A percentile compares a stretch with the other conserved stretches of the same genome.
Conservation (phyloP, 2,797 vertebrate species). For the Danio aesculapii region DNA sequence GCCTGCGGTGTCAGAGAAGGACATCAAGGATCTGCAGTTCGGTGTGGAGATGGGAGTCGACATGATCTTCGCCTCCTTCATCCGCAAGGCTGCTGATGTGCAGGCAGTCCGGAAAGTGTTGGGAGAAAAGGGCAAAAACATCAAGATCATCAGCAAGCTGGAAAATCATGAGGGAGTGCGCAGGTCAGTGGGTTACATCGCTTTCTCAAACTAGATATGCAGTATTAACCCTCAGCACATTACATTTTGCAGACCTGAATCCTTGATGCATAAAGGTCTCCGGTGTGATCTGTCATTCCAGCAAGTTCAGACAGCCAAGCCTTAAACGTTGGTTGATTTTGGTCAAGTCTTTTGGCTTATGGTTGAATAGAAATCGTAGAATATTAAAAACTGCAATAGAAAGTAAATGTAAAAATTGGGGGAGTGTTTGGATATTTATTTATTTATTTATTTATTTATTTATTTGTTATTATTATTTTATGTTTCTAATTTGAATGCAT, state of each 20-base stretch:
- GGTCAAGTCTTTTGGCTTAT: too few relatives aligned
- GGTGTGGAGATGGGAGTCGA: conserved; percentile 93
- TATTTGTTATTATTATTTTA: too few relatives aligned
- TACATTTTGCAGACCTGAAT: too few relatives aligned
- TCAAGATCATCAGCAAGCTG: conserved; percentile 99
- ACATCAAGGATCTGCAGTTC: conserved; percentile 91
- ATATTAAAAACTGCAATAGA: too few relatives aligned
- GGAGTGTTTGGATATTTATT: too few relatives aligned
- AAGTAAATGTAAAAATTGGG: too few relatives aligned
- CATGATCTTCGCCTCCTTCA: conserved; percentile 98
- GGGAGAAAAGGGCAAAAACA: conserved; percentile 95
- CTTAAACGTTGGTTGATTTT: too few relatives aligned
- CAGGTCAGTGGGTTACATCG: conserved; percentile 76
- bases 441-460: too few relatives aligned
- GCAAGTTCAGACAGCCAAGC: too few relatives aligned
- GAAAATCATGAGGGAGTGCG: conserved; percentile 98
- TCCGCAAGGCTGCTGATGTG: conserved; percentile 95
- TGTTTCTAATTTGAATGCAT: neutral
- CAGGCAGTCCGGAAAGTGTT: conserved; percentile 90
- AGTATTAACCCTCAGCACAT: too few relatives aligned
- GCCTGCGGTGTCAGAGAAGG: conserved; percentile 94
- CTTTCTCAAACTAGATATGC: neutral
- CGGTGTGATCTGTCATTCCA: neutral
- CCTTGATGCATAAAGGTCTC: too few relatives aligned
- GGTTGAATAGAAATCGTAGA: too few relatives aligned